Conservation (phyloP, 1,140 invertebrate genomes). For the Plectrocnemia conspersa region DNA sequence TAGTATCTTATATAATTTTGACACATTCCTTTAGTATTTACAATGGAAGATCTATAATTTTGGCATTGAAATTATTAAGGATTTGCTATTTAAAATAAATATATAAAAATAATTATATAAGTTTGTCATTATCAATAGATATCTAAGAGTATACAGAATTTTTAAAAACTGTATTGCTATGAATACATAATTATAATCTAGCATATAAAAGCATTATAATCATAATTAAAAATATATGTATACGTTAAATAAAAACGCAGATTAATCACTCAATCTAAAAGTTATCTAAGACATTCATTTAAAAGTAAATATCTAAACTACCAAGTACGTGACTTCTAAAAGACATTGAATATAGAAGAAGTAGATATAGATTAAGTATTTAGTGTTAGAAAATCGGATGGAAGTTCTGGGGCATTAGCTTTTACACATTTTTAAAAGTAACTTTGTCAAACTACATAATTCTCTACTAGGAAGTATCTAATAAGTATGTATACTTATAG, state of each 20-base stretch:
- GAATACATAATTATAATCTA: neutral
- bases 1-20: too few species aligned
- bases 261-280: neutral
- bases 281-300: conserved; percentile 12
- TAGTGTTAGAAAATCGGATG: conserved; percentile 42
- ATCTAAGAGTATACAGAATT: too few species aligned
- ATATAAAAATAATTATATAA: too few species aligned
- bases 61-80: too few species aligned
- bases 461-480: conserved; percentile 30
- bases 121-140: too few species aligned
- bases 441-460: conserved; percentile 25
- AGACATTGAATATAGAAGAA: conserved; percentile 35
- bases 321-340: conserved; percentile 21
- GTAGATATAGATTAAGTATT: conserved; percentile 32
- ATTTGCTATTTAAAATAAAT: too few species aligned
- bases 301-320: conserved; percentile 15
- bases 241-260: too few species aligned
- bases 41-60: too few species aligned
- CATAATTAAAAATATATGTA: conserved; percentile 5
- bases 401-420: conserved; percentile 52
- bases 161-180: too few species aligned
- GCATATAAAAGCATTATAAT: neutral
- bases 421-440: conserved; percentile 29
- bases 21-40: too few species aligned
- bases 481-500: conserved; percentile 19